These are phyloP conservation scores for Crematogaster levior DNA, from an alignment of 2,888 invertebrate species.

Conservation along the genomic window DNA sequence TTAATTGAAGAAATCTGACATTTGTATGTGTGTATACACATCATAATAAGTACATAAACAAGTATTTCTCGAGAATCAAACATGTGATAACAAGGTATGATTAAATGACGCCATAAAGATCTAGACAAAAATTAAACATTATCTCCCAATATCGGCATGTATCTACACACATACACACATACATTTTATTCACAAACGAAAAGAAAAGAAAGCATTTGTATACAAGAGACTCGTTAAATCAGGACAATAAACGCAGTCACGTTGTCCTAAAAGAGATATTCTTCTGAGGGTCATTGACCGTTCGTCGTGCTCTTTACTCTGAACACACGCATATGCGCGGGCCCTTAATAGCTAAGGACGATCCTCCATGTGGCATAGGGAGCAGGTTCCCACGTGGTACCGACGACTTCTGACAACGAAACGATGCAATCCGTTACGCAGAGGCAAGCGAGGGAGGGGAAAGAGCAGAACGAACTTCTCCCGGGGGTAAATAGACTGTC, in stretches of 20 bases:
- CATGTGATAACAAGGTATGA: not conserved
- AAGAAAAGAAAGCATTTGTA: not conserved
- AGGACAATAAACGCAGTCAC: slow-evolving; percentile 67
- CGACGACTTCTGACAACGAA: slow-evolving; percentile 36
- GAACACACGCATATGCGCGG: slow-evolving; percentile 67
- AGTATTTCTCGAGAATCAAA: not conserved
- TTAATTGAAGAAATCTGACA: not conserved
- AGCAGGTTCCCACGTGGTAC: slow-evolving; percentile 73
- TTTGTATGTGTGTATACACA: not conserved
- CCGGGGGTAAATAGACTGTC: slow-evolving; percentile 50
- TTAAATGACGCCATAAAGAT: slow-evolving; percentile 17
- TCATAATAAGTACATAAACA: not conserved
- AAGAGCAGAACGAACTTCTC: slow-evolving; percentile 31
- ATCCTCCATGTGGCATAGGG: slow-evolving; percentile 69
- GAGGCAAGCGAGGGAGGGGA: not conserved
- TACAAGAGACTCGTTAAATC: slow-evolving; percentile 63
- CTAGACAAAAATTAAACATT: not conserved
- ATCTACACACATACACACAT: not conserved
- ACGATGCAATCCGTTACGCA: slow-evolving; percentile 42
- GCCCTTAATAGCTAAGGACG: slow-evolving; percentile 62
- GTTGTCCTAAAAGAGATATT: slow-evolving; percentile 71
- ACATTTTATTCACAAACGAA: not conserved
- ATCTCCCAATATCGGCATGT: not conserved
- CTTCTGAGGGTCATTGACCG: slow-evolving; percentile 79
- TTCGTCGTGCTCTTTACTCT: slow-evolving; percentile 69